Evolutionary conservation across 2,888 invertebrate species (phyloP).

Genomic region (Lasioglossum zephyrum): DNA sequence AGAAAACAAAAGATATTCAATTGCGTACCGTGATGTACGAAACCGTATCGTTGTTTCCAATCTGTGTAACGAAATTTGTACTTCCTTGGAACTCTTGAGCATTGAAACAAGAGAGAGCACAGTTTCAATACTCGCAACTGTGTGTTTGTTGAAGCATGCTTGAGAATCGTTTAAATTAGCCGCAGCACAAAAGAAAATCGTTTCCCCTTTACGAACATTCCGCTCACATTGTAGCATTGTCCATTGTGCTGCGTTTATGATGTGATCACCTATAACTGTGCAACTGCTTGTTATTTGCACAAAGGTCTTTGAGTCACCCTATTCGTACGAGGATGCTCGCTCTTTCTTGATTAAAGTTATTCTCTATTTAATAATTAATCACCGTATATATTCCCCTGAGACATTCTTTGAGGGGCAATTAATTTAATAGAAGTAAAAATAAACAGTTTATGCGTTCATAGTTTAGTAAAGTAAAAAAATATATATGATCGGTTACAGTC

Average conservation of each 20-base stretch:
- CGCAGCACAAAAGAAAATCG: constrained; percentile 8
- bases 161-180: constrained; percentile 4
- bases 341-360: too few relatives aligned
- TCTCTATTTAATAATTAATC: too few relatives aligned
- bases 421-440: too few relatives aligned
- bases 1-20: background rate
- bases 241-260: constrained; percentile 7
- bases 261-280: background rate
- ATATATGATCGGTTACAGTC: too few relatives aligned
- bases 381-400: too few relatives aligned
- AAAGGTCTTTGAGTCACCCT: background rate
- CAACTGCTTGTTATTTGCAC: background rate
- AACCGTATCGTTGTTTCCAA: constrained; percentile 13
- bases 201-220: constrained; percentile 5
- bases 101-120: background rate
- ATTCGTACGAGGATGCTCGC: background rate
- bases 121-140: background rate
- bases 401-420: too few relatives aligned
- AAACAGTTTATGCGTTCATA: too few relatives aligned
- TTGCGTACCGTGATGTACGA: background rate
- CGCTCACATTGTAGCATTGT: background rate
- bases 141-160: constrained; percentile 11
- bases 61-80: constrained; percentile 12
- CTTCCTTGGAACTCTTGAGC: constrained; percentile 4
- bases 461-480: too few relatives aligned